Base-by-base conservation (phyloP, 2,888 invertebrate species). In the Marasmarcha lunaedactyla region DNA sequence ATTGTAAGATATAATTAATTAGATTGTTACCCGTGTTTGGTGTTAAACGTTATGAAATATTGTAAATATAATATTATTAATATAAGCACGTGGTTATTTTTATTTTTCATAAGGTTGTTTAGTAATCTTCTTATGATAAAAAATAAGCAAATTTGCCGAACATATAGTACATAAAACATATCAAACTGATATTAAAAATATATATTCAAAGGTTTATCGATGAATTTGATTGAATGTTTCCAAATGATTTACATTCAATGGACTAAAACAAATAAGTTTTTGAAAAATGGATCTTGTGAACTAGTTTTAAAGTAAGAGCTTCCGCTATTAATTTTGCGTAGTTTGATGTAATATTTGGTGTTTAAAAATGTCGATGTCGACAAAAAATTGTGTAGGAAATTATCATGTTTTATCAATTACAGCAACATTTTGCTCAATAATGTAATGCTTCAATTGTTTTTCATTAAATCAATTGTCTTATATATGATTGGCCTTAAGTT, bases 121-220 rank as follows among this genome's bases (percentile, higher is more conserved):
- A 30, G 20, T 20, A 30, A 30, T 30, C 30, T 64, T 72, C 68
- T 69, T 71, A 72, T 71, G 74, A 71, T 52, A 53, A 59, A 52
- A 59, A 51, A 53, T 38, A 59, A 58, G 59, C 48, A 55, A 56
- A 57, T 59, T 63, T 65, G 64, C 66, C 64, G 66, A 71, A 67
- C 68, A 55, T 69, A 72, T 77, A 78, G 73, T 77, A 79, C 74
- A 79, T 72, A 59, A 73, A 71, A 81, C 81, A 81, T 81, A 81
- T 79, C 81, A 81, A 65, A 66, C 55, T 50, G 55, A 67, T 59
- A 57, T 66, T 67, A 59, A 51, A 59, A 36, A 33, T 34, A 30
- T 36, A 27, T 39, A 39, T 36, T 30, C n/a, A 30, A 4, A 30
- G 4, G 10, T 10, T 30, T 10, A 30, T 30, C n/a, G 10, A 10